phyloP scores from a whole-genome alignment of 2,797 vertebrate species.

The Peromyscus aztecus region DNA sequence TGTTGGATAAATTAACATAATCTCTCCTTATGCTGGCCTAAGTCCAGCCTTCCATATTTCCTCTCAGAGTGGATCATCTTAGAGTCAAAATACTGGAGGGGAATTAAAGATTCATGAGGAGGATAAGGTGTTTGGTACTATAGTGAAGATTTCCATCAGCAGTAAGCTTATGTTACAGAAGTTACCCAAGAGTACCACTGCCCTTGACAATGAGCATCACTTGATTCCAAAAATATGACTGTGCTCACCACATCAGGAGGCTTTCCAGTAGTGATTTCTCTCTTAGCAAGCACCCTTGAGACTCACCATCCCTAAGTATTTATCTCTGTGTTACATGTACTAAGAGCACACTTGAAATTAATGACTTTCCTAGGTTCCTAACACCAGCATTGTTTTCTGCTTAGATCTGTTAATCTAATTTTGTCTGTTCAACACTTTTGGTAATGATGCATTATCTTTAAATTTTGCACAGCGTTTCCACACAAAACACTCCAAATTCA shows the following conservation, averaged over 20 bases:
- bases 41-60: not conserved
- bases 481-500: conserved; percentile 39
- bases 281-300: conserved; percentile 53
- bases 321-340: conserved; percentile 41
- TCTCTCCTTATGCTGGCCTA: not conserved
- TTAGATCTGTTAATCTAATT: conserved; percentile 59
- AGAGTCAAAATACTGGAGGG: conserved; percentile 36
- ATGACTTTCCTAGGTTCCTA: conserved; percentile 38
- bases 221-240: conserved; percentile 33
- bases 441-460: conserved; percentile 32
- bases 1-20: conserved; percentile 46
- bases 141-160: not conserved
- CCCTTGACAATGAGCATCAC: conserved; percentile 32
- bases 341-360: conserved; percentile 59
- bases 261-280: conserved; percentile 43
- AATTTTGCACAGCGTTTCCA: not conserved
- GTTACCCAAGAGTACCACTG: not conserved
- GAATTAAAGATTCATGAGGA: not conserved
- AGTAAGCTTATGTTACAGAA: not conserved
- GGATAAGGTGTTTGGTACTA: not conserved
- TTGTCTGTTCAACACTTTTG: conserved; percentile 43
- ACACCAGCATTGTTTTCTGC: conserved; percentile 49
- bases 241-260: conserved; percentile 10
- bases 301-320: conserved; percentile 50
- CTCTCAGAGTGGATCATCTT: not conserved